Evolutionary conservation across 23 tunicate genomes (phyloP).

Genomic region (Corella eumyota): DNA sequence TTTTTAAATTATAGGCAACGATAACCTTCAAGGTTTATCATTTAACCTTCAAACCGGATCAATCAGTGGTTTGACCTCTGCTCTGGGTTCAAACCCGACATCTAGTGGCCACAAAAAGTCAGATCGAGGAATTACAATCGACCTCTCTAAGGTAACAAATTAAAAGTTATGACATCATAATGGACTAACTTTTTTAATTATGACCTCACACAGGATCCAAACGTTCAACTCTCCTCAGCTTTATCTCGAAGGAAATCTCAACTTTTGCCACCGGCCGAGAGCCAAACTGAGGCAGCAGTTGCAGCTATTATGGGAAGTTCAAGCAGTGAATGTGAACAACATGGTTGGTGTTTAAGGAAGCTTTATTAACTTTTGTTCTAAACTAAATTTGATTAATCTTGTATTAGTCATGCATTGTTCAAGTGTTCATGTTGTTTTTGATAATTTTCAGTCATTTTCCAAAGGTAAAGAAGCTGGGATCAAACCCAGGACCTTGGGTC

Average conservation of each 20-base stretch:
- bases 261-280: constrained; percentile 41
- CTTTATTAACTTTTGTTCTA: background rate
- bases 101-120: background rate
- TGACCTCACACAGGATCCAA: constrained; percentile 14
- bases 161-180: background rate
- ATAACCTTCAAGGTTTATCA: constrained; percentile 57
- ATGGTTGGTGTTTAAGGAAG: background rate
- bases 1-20: too few species aligned
- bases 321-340: too few species aligned
- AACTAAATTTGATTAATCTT: background rate
- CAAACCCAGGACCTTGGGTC: too few species aligned
- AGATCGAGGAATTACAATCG: constrained; percentile 69
- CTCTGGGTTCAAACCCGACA: constrained; percentile 7
- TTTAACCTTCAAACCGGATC: constrained; percentile 86
- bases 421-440: background rate
- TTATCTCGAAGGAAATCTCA: constrained; percentile 25
- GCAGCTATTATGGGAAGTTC: constrained; percentile 50
- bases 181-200: too few species aligned
- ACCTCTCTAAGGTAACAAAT: constrained; percentile 48
- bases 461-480: too few species aligned
- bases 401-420: background rate
- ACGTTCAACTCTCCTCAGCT: constrained; percentile 21
- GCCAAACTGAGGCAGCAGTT: constrained; percentile 71
- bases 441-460: too few species aligned
- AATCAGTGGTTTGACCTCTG: constrained; percentile 55